Percentiles rank a stretch among this genome's conserved stretches.
Evolutionary conservation across 1,140 invertebrate genomes (phyloP).

Genomic region (Calycopis cecrops): DNA sequence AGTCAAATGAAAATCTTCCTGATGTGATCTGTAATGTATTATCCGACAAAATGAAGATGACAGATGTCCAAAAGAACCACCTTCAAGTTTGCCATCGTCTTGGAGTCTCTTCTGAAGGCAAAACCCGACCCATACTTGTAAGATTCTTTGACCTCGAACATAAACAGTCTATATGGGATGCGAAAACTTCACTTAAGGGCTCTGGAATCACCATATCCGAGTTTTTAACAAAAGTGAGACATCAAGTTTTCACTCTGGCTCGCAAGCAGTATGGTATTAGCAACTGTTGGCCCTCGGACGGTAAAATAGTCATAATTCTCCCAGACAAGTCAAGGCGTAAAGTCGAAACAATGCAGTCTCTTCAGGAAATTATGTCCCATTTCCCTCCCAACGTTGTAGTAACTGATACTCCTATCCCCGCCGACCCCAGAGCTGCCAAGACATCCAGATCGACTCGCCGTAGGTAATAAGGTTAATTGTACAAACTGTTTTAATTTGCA

Average conservation of each 20-base stretch:
- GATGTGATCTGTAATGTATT: neutral
- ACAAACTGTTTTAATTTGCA: no score
- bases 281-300: constrained; percentile 13
- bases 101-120: neutral
- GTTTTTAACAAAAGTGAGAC: neutral
- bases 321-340: constrained; percentile 6
- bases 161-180: neutral
- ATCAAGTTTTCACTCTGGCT: constrained; percentile 2
- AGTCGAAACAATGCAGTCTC: constrained; percentile 2
- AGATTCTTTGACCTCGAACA: neutral
- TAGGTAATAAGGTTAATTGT: no score
- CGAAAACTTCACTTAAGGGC: neutral
- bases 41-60: neutral
- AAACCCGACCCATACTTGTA: neutral
- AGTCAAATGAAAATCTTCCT: neutral
- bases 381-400: no score
- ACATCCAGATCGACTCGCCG: no score
- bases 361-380: no score
- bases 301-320: constrained; percentile 8
- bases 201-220: neutral
- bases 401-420: no score
- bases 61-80: neutral
- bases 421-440: neutral
- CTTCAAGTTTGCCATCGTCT: neutral
- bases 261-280: constrained; percentile 12